Percentiles rank a stretch among this genome's conserved stretches.
Evolutionary conservation across 2,888 invertebrate genomes (phyloP).

Genomic region (Drosophila mettleri): DNA sequence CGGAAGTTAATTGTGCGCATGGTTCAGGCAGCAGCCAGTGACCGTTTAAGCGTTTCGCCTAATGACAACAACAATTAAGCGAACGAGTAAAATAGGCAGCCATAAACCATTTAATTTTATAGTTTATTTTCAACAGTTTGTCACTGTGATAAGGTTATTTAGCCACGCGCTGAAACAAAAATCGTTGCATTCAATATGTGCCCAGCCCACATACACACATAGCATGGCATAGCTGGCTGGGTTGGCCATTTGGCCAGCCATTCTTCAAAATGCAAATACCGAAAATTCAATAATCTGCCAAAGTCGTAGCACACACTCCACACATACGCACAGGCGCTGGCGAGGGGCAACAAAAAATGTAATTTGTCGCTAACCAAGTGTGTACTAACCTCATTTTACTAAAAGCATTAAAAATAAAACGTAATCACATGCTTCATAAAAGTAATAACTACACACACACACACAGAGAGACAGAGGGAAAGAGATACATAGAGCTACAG

Average conservation of each 20-base stretch:
- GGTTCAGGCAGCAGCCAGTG: slow-evolving; percentile 42
- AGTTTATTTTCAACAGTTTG: neutral
- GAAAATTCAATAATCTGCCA: slow-evolving; percentile 50
- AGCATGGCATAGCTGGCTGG: neutral
- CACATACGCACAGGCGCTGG: neutral
- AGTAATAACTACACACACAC: slow-evolving; percentile 78
- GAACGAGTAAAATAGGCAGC: neutral
- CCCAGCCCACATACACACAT: neutral
- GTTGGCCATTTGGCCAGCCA: slow-evolving; percentile 4
- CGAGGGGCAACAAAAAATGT: slow-evolving; percentile 48
- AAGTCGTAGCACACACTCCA: slow-evolving; percentile 12
- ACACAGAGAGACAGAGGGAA: slow-evolving; percentile 27
- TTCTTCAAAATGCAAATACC: slow-evolving; percentile 28
- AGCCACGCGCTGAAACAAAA: neutral
- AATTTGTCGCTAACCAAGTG: slow-evolving; percentile 81
- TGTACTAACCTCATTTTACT: slow-evolving; percentile 81
- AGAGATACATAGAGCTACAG: slow-evolving; percentile 1
- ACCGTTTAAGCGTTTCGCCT: slow-evolving; percentile 40
- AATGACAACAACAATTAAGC: slow-evolving; percentile 50
- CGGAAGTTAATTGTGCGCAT: slow-evolving; percentile 78
- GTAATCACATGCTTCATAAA: slow-evolving; percentile 82
- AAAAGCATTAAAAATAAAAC: slow-evolving; percentile 81
- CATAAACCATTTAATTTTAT: neutral
- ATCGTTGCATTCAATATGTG: neutral
- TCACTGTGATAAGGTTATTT: neutral